Evolutionary conservation across 1,140 invertebrate genomes (phyloP), one percentile per base, ranked within the genome.

Genomic region (Bicyclus anynana): DNA sequence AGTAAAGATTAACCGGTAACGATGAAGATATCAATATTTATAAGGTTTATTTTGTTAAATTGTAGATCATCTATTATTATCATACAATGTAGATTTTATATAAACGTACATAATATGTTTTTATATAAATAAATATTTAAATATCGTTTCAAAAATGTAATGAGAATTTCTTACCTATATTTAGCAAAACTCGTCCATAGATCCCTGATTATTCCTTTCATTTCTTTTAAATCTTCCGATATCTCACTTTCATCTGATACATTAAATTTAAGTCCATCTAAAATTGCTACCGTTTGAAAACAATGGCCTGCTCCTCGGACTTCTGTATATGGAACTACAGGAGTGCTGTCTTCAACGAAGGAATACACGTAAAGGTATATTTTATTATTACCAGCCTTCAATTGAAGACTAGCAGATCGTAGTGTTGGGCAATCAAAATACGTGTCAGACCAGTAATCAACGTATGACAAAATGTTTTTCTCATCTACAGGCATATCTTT

Each of bases 341-440:
- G 50, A 13, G 55, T 59, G 29, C 61, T 52, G 2, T 68, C 56
- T 40, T 78, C 71, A 4, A 61, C 49, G 54, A 68, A 77, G 12
- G 59, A 54, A 59, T 76, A 80, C 37, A 79, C 74, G 54, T 81
- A 77, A 5, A 85, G 65, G 52, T 75, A 83, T 44, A 83, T 62
- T 5, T 66, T 49, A 51, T 72, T 47, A 46, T 74, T 67, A 0
- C 72, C 74, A 35, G 67, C 57, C 47, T 72, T 54, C 2, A 70
- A 23, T 4, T 74, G 73, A 18, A 72, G 23, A 44, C 62, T 67
- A 1, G 71, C 33, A 4, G 72, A 50, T 48, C 68, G 67, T 16
- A 82, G 27, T 7, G 61, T 72, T 6, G 70, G 51, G 59, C 72
- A 81, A 5, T 53, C 62, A 52, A 86, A 74, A 0, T 72, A 20